Evolutionary conservation across 2,888 invertebrate species (phyloP), one percentile per base, ranked within the genome.

Genomic region (Leptinotarsa haldemani): DNA sequence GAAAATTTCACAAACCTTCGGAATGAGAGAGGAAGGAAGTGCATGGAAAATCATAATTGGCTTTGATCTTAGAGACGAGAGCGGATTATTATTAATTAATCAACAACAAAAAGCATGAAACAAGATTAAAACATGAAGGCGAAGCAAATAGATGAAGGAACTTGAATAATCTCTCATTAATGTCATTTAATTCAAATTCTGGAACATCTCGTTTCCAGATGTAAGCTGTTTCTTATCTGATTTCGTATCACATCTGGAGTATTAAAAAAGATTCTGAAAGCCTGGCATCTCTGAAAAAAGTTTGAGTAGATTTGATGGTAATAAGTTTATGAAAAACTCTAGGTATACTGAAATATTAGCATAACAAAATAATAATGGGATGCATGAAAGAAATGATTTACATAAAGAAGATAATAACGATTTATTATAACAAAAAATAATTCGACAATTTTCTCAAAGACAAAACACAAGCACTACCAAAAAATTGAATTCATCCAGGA

Each of bases 21-120:
- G 30, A 22, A 56, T 22, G 20, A 61, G 61, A n/a, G 13, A 40
- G 40, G 9, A 15, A 16, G 18, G 12, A 52, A 25, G n/a, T 61
- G n/a, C 4, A 0, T 40, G 40, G 61, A 61, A 61, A 61, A 61
- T 56, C 22, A 56, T 56, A 56, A 56, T 61, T 61, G 61, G 61
- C 61, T 61, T 4, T 40, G n/a, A 30, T 61, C 18, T 5, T 18
- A 18, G 30, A 61, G 61, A 61, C 61, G 61, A 61, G 40, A 61
- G 61, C 61, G 40, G 61, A 61, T 61, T n/a, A 61, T 61, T 61
- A 61, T 61, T 61, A 61, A 61, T 61, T 61, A 61, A 61, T 61
- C 61, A 61, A 30, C 61, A 61, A 61, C 61, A 61, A 61, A 58
- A 61, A 61, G 61, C 61, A 40, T 16, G 30, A 40, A 61, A 40